A percentile compares a stretch with the other conserved stretches of the same genome.
Conservation (phyloP, 2,113 vertebrate species). For the Aepyceros melampus region DNA sequence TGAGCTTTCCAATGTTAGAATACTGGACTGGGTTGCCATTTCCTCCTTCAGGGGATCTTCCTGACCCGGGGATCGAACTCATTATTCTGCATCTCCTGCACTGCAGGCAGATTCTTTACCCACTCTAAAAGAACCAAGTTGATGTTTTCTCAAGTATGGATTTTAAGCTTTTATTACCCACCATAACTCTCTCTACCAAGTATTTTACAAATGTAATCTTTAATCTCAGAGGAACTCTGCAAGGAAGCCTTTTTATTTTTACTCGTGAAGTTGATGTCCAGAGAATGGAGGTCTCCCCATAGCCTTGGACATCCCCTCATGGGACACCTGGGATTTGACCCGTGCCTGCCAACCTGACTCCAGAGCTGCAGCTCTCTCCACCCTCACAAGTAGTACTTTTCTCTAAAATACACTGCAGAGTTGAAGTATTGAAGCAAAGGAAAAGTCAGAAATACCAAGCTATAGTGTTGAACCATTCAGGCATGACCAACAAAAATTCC, state of each 20-base stretch:
- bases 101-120: neutral
- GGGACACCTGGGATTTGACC: too few species aligned
- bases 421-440: neutral
- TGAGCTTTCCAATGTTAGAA: neutral
- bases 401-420: neutral
- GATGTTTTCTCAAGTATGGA: neutral
- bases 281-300: neutral
- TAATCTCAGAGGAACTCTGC: neutral
- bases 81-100: neutral
- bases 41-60: neutral
- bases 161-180: neutral
- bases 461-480: neutral
- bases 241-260: neutral
- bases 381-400: neutral
- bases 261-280: neutral
- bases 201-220: neutral
- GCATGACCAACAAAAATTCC: neutral
- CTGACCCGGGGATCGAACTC: neutral
- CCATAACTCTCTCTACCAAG: neutral
- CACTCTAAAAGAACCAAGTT: neutral
- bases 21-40: neutral
- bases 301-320: accelerated
- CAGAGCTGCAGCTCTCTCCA: neutral
- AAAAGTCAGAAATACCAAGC: neutral
- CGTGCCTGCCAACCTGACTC: neutral